phyloP scores from a whole-genome alignment of 2,113 vertebrate genomes.

The Hippocampus guttulatus region DNA sequence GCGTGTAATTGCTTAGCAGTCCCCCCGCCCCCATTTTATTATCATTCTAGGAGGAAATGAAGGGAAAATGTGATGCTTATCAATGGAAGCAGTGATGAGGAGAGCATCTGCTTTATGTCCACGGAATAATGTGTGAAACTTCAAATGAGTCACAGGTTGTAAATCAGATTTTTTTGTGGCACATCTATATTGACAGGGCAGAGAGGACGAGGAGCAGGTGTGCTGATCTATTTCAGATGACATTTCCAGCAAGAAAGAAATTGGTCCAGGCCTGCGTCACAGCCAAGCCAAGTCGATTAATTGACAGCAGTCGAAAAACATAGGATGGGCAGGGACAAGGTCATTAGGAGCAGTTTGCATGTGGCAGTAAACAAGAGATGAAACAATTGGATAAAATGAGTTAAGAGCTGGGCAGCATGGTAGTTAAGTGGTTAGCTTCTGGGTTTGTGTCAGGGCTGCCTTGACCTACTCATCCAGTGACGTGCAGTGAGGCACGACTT shows the following conservation, averaged over 20 bases:
- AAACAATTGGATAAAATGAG: neutral
- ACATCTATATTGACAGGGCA: neutral
- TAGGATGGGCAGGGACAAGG: slow-evolving; percentile 8
- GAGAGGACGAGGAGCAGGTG: slow-evolving; percentile 3
- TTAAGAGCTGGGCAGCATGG: neutral
- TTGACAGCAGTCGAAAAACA: slow-evolving; percentile 38
- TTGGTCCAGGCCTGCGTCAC: slow-evolving; percentile 33
- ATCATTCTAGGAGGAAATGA: neutral
- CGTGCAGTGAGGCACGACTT: too few relatives aligned
- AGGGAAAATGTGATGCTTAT: neutral
- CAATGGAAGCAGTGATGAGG: neutral
- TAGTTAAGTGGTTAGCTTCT: neutral
- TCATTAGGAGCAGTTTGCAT: neutral
- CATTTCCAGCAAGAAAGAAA: slow-evolving; percentile 45
- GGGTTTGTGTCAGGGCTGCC: neutral
- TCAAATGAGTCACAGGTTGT: neutral
- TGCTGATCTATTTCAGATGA: slow-evolving; percentile 40
- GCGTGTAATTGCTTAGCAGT: neutral
- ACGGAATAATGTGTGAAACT: neutral
- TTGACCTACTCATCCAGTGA: too few relatives aligned
- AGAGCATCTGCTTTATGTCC: neutral
- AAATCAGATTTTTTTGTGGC: neutral
- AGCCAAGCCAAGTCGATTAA: slow-evolving; percentile 5
- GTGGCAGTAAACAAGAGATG: neutral
- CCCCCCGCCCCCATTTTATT: neutral